A percentile compares a stretch with the other conserved stretches of the same genome.
These are phyloP conservation scores for Leptobrachium ailaonicum DNA, from an alignment of 2,113 vertebrate genomes.

Conservation along the genomic window DNA sequence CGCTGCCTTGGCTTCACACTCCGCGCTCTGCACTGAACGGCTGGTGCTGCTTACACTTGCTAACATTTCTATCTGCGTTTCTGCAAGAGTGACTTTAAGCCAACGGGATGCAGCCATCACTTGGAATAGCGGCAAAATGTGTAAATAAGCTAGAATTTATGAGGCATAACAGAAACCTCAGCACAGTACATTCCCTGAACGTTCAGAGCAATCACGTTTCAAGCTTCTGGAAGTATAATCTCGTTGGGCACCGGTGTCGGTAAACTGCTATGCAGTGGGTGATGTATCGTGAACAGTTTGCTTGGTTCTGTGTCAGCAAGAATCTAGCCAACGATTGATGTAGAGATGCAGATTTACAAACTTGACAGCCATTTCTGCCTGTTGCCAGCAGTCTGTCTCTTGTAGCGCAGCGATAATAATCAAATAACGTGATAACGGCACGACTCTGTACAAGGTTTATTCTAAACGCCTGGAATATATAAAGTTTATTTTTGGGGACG, in stretches of 20 bases:
- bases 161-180: conserved; percentile 45
- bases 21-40: too few species aligned
- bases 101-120: conserved; percentile 38
- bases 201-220: conserved; percentile 37
- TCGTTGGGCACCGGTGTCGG: conserved; percentile 23
- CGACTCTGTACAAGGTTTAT: too few species aligned
- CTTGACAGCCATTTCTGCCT: conserved; percentile 20
- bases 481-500: too few species aligned
- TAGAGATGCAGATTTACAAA: conserved; percentile 21
- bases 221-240: conserved; percentile 22
- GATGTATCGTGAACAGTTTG: conserved; percentile 26
- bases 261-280: conserved; percentile 13
- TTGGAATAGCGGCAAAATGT: conserved; percentile 33
- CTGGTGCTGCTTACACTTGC: conserved; percentile 15
- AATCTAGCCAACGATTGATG: conserved; percentile 22
- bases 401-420: background rate
- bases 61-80: conserved; percentile 22
- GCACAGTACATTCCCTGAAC: conserved; percentile 20
- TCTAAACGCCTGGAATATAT: too few species aligned
- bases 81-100: conserved; percentile 25
- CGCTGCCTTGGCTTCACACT: too few species aligned
- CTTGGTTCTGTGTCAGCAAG: conserved; percentile 30
- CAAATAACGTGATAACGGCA: background rate
- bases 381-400: conserved; percentile 3
- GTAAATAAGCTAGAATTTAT: conserved; percentile 28